Evolutionary conservation across 2,888 invertebrate genomes (phyloP).

Genomic region (Tortrix viridana): DNA sequence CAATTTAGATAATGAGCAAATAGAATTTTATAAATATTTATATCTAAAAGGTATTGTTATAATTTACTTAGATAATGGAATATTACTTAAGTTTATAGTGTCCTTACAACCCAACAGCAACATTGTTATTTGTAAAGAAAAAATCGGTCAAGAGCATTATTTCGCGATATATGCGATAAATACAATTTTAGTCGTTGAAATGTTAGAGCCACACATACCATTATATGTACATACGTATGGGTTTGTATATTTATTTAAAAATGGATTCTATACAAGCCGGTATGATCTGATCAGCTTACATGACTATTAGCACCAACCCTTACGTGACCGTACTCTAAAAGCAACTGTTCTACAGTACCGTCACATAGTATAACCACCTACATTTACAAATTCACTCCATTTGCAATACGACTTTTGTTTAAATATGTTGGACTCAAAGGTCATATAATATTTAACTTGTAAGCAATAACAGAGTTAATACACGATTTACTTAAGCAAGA

Average conservation of each 20-base stretch:
- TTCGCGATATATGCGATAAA: slow-evolving; percentile 8
- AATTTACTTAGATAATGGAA: slow-evolving; percentile 81
- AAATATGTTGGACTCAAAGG: not conserved
- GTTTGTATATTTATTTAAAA: slow-evolving; percentile 31
- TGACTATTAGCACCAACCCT: slow-evolving; percentile 72
- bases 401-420: slow-evolving; percentile 5
- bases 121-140: slow-evolving; percentile 19
- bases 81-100: slow-evolving; percentile 74
- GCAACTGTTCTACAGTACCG: slow-evolving; percentile 58
- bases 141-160: slow-evolving; percentile 1
- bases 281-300: slow-evolving; percentile 54
- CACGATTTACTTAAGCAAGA: slow-evolving; percentile 41
- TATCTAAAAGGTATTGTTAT: slow-evolving; percentile 67
- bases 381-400: slow-evolving; percentile 47
- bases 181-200: slow-evolving; percentile 23
- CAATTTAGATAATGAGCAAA: slow-evolving; percentile 81
- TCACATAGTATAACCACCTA: slow-evolving; percentile 58
- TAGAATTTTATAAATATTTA: slow-evolving; percentile 72
- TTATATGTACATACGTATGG: slow-evolving; percentile 20
- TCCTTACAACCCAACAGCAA: slow-evolving; percentile 59
- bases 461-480: not conserved
- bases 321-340: slow-evolving; percentile 66
- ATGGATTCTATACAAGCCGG: slow-evolving; percentile 49
- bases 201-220: slow-evolving; percentile 29
- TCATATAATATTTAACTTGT: not conserved